Evolutionary conservation across 2,113 vertebrate species (phyloP).

Genomic region (Colius striatus): DNA sequence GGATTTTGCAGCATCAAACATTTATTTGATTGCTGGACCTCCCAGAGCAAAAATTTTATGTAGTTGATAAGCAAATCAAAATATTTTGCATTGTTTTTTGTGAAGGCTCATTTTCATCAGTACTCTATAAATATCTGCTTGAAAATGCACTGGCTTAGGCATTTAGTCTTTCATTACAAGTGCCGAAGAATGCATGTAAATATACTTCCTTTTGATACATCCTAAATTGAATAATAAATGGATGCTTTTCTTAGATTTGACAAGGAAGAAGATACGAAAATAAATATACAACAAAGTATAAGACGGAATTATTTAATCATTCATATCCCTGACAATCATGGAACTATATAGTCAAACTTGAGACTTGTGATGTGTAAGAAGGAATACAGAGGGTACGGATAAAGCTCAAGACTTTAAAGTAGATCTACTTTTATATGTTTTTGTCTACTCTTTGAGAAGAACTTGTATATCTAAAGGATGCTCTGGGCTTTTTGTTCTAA

Average conservation of each 20-base stretch:
- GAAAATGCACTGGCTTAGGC: not conserved
- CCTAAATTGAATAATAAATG: not conserved
- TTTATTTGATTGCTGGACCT: not conserved
- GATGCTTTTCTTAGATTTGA: not conserved
- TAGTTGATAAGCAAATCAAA: not conserved
- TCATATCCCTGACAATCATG: not conserved
- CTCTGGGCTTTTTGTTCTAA: not conserved
- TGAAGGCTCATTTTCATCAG: not conserved
- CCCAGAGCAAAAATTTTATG: not conserved
- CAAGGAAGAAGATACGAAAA: not conserved
- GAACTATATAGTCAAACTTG: not conserved
- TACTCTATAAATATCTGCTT: not conserved
- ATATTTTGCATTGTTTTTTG: not conserved
- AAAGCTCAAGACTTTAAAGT: not conserved
- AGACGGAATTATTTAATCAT: not conserved
- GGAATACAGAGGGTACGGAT: not conserved
- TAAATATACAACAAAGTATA: not conserved
- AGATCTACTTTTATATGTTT: not conserved
- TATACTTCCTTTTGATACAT: not conserved
- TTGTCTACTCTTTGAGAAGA: not conserved
- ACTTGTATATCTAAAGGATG: not conserved
- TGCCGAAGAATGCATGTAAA: not conserved
- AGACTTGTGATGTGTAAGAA: not conserved
- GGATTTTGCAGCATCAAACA: not conserved
- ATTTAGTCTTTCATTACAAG: not conserved